Conservation (phyloP, 2,113 vertebrate genomes). For the Zosterops pallidus region DNA sequence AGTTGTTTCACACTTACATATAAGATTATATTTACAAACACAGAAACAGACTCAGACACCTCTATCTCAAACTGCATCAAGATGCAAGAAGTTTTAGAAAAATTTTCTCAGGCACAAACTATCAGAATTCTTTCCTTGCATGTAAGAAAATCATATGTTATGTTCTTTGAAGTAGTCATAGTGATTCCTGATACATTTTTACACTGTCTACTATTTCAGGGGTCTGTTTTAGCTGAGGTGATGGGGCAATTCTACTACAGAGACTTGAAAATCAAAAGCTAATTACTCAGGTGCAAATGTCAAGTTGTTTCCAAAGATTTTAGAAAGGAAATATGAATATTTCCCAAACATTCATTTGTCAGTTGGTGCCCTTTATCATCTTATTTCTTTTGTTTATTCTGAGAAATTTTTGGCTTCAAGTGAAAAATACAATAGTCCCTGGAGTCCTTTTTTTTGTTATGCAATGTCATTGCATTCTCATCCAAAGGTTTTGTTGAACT, state of each 20-base stretch:
- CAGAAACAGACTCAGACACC: neutral
- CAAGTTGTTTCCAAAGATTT: neutral
- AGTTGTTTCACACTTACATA: neutral
- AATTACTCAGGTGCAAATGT: neutral
- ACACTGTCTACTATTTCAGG: neutral
- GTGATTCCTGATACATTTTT: neutral
- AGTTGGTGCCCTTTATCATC: neutral
- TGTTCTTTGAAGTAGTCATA: neutral
- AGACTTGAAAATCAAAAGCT: neutral
- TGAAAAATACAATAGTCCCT: neutral
- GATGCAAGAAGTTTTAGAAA: neutral
- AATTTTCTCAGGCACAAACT: neutral
- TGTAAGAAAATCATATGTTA: neutral
- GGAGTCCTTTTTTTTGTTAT: neutral
- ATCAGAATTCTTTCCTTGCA: neutral
- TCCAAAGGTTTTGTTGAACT: neutral
- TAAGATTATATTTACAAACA: neutral
- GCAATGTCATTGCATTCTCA: neutral
- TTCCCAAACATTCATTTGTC: neutral
- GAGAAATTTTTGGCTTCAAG: neutral
- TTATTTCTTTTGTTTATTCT: neutral
- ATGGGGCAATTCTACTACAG: accelerated
- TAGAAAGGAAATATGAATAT: neutral
- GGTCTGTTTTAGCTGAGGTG: neutral
- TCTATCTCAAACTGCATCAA: neutral